Evolutionary conservation across 2,888 invertebrate species (phyloP), one percentile per base, ranked within the genome.

Genomic region (Ectemnius continuus): DNA sequence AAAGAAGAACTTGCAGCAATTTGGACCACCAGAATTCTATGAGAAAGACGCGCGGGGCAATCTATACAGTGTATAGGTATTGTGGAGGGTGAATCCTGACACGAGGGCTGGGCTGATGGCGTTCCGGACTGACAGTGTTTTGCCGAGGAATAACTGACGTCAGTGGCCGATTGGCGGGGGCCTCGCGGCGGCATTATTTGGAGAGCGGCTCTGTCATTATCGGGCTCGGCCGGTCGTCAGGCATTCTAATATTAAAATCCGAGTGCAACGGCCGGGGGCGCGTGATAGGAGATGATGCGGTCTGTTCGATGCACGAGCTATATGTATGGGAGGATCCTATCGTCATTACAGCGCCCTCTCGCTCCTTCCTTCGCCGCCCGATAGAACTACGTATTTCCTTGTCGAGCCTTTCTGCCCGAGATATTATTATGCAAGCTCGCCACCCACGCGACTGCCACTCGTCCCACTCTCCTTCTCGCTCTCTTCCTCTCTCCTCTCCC

Each of bases 161-260:
- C 69, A 65, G 59, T 16, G 52, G 60, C 60, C 48, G 70, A 74
- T 65, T 61, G 57, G 28, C 63, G 36, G 36, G 1, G 23, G 36
- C 36, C 36, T 11, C 36, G 36, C 36, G 62, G 36, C 36, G 62
- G 48, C 68, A 63, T 77, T 75, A 71, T 69, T 75, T 80, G 59
- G 66, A 75, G 62, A 36, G 36, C 36, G 73, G 20, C 66, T 61
- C 74, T 74, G 59, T 76, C 74, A 65, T 73, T 74, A 76, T 80
- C 74, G 70, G 59, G 61, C 61, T 36, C 36, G 36, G 36, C 36
- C 36, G 36, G 8, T 36, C 36, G 36, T 36, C 36, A 36, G 36
- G 62, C 13, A 77, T 80, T 80, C 72, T 80, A 72, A 77, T 74
- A 80, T 74, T 80, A 74, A 74, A 80, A 80, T 80, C 67, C 63